A percentile compares a stretch with the other conserved stretches of the same genome.
Conservation (phyloP, 2,113 vertebrate genomes). For the Trematomus loennbergii region DNA sequence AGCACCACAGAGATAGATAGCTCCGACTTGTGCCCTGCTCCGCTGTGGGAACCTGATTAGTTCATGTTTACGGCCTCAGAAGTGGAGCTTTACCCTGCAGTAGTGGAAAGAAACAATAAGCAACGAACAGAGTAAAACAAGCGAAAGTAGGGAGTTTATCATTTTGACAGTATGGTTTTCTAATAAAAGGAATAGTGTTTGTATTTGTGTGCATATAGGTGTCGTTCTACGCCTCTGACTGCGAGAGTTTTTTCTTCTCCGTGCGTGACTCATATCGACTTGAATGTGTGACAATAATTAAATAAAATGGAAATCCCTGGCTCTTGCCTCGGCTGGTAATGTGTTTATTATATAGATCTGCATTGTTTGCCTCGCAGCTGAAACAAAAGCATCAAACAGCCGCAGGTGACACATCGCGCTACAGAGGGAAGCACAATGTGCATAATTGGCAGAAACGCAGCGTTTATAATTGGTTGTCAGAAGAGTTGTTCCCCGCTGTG, state of each 20-base stretch:
- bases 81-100: slow-evolving; percentile 42
- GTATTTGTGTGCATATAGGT: slow-evolving; percentile 1
- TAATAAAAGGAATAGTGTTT: slow-evolving; percentile 26
- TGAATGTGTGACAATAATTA: slow-evolving; percentile 36
- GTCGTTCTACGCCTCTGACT: not conserved
- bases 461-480: slow-evolving; percentile 13
- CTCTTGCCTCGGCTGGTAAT: slow-evolving; percentile 17
- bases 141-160: slow-evolving; percentile 44
- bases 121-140: slow-evolving; percentile 30
- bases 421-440: not conserved
- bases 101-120: slow-evolving; percentile 68
- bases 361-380: not conserved
- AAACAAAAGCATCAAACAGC: slow-evolving; percentile 32
- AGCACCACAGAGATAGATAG: slow-evolving; percentile 6
- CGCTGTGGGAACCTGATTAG: slow-evolving; percentile 69
- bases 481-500: not conserved
- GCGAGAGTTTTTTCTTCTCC: no score
- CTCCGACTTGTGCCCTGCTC: slow-evolving; percentile 37
- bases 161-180: slow-evolving; percentile 56
- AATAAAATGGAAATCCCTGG: slow-evolving; percentile 42
- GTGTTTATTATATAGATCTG: slow-evolving; percentile 30
- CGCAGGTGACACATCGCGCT: slow-evolving; percentile 18
- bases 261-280: slow-evolving; percentile 14
- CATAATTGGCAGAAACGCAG: slow-evolving; percentile 19
- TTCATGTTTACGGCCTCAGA: slow-evolving; percentile 62